A percentile compares a stretch with the other conserved stretches of the same genome.
Evolutionary conservation across 1,140 invertebrate species (phyloP).

Genomic region (Anagrus nilaparvatae): DNA sequence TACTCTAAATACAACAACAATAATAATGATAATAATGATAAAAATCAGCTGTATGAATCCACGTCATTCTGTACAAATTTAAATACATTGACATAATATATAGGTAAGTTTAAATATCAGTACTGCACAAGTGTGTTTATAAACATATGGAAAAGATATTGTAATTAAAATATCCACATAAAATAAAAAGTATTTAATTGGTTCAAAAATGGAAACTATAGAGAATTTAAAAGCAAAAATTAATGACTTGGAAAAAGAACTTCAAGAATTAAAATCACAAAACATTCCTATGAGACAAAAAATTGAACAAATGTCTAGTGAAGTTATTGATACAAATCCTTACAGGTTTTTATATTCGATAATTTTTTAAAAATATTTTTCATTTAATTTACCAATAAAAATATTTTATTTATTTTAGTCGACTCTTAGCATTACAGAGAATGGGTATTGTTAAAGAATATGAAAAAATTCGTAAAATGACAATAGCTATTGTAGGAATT

Average conservation of each 20-base stretch:
- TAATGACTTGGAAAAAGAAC: constrained; percentile 46
- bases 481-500: constrained; percentile 94
- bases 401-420: constrained; percentile 49
- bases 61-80: too few species aligned
- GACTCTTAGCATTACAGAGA: constrained; percentile 94
- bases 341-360: constrained; percentile 65
- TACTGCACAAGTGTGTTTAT: too few species aligned
- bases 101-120: too few species aligned
- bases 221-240: constrained; percentile 37
- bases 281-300: constrained; percentile 32
- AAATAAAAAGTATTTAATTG: not conserved
- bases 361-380: constrained; percentile 3
- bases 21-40: too few species aligned
- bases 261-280: constrained; percentile 37
- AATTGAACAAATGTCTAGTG: constrained; percentile 58
- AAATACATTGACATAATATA: too few species aligned
- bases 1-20: too few species aligned
- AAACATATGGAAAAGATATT: too few species aligned
- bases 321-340: constrained; percentile 98
- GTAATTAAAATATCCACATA: too few species aligned
- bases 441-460: constrained; percentile 99
- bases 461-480: constrained; percentile 84
- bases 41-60: too few species aligned
- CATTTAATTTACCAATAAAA: constrained; percentile 1
- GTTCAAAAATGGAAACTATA: constrained; percentile 24